Percentiles rank a stretch among this genome's conserved stretches.
These are phyloP conservation scores for Sepioteuthis lessoniana DNA, from an alignment of 2,888 invertebrate species.

Conservation along the genomic window DNA sequence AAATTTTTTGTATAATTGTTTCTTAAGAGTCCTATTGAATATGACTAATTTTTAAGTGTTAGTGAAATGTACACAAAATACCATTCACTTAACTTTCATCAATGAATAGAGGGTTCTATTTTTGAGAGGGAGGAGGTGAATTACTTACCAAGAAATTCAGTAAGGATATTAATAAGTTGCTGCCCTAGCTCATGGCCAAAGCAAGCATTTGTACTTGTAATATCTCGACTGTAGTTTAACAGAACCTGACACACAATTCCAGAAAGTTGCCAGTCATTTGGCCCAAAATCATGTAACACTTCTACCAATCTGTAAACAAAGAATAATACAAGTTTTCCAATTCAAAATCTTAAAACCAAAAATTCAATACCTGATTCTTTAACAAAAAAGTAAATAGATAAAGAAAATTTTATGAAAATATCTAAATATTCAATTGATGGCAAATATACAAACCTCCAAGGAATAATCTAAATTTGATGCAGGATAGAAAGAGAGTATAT, in stretches of 20 bases:
- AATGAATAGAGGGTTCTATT: background rate
- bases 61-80: background rate
- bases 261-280: conserved; percentile 83
- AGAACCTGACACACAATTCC: conserved; percentile 84
- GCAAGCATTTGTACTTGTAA: conserved; percentile 69
- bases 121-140: background rate
- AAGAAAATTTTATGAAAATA: no score
- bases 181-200: conserved; percentile 71
- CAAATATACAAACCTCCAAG: no score
- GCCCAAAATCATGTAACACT: conserved; percentile 79
- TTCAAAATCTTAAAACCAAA: background rate
- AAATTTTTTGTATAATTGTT: no score
- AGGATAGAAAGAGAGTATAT: no score
- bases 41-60: background rate
- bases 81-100: background rate
- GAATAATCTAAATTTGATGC: no score
- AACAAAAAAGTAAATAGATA: no score
- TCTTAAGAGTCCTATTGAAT: no score
- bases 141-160: conserved; percentile 66
- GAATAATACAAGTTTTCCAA: background rate
- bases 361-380: no score
- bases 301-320: conserved; percentile 76
- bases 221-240: conserved; percentile 81
- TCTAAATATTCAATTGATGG: no score
- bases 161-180: conserved; percentile 69